Conservation (phyloP, 2,888 invertebrate genomes). For the Argyresthia albistria region DNA sequence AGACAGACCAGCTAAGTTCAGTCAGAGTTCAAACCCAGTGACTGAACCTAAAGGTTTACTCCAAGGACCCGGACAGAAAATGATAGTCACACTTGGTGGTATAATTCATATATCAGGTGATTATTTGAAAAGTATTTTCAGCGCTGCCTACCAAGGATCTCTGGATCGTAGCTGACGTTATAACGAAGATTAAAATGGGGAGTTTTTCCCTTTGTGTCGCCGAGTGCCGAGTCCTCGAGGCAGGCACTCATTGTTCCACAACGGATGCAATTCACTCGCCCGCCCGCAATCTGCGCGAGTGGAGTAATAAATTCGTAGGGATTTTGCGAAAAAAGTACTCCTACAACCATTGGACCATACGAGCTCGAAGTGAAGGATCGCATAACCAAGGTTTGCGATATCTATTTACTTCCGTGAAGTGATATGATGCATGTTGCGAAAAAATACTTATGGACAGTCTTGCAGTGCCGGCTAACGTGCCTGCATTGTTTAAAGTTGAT, state of each 20-base stretch:
- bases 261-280: not conserved
- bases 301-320: not conserved
- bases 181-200: not conserved
- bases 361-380: slow-evolving; percentile 18
- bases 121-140: no score
- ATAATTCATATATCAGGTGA: no score
- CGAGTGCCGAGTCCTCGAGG: not conserved
- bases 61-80: no score
- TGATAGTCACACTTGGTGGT: no score
- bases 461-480: no score
- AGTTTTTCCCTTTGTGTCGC: not conserved
- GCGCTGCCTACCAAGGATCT: no score
- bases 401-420: slow-evolving; percentile 23
- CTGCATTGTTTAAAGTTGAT: no score
- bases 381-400: slow-evolving; percentile 18
- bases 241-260: not conserved
- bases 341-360: slow-evolving; percentile 21
- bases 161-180: not conserved
- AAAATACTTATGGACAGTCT: not conserved
- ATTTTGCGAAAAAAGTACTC: slow-evolving; percentile 5
- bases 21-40: no score
- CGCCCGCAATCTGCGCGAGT: not conserved
- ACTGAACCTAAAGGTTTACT: no score
- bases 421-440: slow-evolving; percentile 14
- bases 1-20: no score